These are phyloP conservation scores for Halictus ligatus DNA, from an alignment of 2,888 invertebrate species.

Conservation along the genomic window DNA sequence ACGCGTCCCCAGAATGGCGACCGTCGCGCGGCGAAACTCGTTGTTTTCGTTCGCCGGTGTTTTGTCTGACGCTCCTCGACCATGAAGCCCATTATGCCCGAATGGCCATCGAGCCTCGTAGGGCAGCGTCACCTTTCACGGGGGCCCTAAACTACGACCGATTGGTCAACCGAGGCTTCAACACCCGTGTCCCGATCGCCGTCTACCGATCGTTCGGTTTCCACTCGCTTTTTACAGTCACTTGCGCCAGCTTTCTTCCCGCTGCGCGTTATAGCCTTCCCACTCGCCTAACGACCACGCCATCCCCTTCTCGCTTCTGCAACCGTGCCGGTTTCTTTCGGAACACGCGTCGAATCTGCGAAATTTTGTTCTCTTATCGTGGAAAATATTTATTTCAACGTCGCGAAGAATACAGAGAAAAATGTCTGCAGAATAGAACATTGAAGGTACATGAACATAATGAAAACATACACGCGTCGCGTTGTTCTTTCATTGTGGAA, in stretches of 20 bases:
- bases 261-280: not conserved
- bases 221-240: not conserved
- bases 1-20: conserved; percentile 41
- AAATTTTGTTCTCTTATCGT: not conserved
- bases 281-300: not conserved
- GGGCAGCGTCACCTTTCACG: conserved; percentile 7
- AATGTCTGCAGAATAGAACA: too few species aligned
- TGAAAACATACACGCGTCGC: too few species aligned
- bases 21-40: conserved; percentile 21
- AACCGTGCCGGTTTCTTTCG: not conserved
- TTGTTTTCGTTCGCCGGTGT: conserved; percentile 42
- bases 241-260: not conserved
- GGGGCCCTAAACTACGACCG: not conserved
- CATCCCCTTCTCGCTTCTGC: not conserved
- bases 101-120: conserved; percentile 43
- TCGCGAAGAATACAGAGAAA: too few species aligned
- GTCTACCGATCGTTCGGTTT: not conserved
- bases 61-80: conserved; percentile 48
- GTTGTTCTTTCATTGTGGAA: too few species aligned
- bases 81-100: conserved; percentile 37
- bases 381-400: too few species aligned
- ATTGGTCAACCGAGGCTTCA: not conserved
- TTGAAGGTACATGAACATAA: too few species aligned
- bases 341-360: not conserved
- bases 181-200: not conserved